Evolutionary conservation across 2,888 invertebrate genomes (phyloP).

Genomic region (Rhaphigaster nebulosa): DNA sequence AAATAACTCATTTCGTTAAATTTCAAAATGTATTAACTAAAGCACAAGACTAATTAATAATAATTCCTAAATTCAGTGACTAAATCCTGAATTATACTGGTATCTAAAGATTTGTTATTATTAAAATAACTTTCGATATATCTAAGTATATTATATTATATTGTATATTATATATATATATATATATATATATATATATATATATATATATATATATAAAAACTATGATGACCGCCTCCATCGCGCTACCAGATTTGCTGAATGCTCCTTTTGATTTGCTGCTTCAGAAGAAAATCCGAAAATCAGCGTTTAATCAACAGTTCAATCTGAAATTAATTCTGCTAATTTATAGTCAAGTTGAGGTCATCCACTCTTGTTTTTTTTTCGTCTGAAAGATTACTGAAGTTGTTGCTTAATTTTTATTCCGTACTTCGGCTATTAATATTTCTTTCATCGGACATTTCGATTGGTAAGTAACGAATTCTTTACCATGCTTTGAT

Average conservation of each 20-base stretch:
- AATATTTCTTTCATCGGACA: too few relatives aligned
- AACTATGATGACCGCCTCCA: neutral
- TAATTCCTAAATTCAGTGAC: too few relatives aligned
- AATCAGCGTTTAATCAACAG: neutral
- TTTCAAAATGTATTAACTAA: too few relatives aligned
- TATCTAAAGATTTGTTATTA: too few relatives aligned
- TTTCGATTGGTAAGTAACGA: neutral
- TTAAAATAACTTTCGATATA: too few relatives aligned
- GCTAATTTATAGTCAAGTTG: slow-evolving; percentile 18
- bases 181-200: neutral
- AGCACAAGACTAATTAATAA: too few relatives aligned
- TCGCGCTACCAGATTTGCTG: neutral
- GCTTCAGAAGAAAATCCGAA: neutral
- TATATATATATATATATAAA: neutral
- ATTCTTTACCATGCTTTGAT: neutral
- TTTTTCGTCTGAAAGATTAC: neutral
- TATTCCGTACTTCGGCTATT: neutral
- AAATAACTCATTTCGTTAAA: too few relatives aligned
- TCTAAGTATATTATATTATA: too few relatives aligned
- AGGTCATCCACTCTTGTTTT: slow-evolving; percentile 1
- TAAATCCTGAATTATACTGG: too few relatives aligned
- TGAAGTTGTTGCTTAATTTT: neutral
- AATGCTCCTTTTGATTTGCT: neutral
- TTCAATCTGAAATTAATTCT: slow-evolving; percentile 1
- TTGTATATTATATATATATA: neutral